A percentile compares a stretch with the other conserved stretches of the same genome.
Evolutionary conservation across 2,113 vertebrate genomes (phyloP).

Genomic region (Pardalotus punctatus): DNA sequence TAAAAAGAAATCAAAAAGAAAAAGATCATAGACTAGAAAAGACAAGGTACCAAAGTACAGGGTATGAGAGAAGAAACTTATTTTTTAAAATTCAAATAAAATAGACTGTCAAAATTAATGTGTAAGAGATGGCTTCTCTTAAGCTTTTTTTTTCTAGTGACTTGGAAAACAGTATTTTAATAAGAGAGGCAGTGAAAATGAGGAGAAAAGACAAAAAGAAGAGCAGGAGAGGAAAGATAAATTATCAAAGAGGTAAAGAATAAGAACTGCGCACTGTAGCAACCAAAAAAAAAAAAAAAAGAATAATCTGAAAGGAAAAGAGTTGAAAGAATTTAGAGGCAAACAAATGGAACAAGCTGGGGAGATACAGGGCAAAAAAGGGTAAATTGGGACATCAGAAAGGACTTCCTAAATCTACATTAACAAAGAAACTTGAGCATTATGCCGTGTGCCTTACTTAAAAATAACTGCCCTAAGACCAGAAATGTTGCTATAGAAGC

Average conservation of each 20-base stretch:
- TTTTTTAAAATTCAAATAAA: background rate
- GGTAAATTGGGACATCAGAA: background rate
- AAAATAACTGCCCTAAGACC: background rate
- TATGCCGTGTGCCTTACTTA: background rate
- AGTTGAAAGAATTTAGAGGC: background rate
- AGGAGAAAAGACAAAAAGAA: background rate
- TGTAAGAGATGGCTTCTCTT: background rate
- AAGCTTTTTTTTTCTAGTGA: background rate
- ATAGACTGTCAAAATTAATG: background rate
- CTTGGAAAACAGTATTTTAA: background rate
- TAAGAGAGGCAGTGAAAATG: background rate
- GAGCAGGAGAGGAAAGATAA: background rate
- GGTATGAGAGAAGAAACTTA: background rate
- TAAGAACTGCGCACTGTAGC: background rate
- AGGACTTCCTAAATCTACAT: background rate
- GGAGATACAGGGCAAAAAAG: background rate
- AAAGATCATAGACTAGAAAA: background rate
- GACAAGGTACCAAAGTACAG: background rate
- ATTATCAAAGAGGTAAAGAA: background rate
- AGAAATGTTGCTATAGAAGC: background rate
- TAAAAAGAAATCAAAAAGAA: background rate
- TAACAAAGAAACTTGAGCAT: background rate
- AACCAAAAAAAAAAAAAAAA: background rate
- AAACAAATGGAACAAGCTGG: background rate
- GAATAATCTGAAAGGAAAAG: background rate